phyloP scores from a whole-genome alignment of 2,888 invertebrate species.

The Lobophora halterata region DNA sequence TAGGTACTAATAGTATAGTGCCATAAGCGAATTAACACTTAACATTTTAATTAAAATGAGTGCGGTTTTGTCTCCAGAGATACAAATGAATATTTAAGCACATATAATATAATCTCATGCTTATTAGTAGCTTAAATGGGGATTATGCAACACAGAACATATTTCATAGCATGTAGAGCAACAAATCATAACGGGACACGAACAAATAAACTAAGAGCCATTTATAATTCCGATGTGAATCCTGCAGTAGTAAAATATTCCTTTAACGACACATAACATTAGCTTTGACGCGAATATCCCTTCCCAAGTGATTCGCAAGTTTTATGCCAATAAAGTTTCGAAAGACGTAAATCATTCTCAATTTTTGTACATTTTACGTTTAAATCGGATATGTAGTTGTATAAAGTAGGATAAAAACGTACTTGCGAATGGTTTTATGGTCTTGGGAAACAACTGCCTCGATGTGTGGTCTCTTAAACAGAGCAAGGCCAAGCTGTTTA shows the following conservation, averaged over 20 bases:
- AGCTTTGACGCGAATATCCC: constrained; percentile 35
- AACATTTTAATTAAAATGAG: constrained; percentile 1
- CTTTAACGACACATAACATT: constrained; percentile 39
- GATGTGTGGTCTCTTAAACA: constrained; percentile 24
- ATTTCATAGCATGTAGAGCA: constrained; percentile 24
- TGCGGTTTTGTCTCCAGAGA: constrained; percentile 1
- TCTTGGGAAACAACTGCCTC: constrained; percentile 9
- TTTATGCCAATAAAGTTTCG: constrained; percentile 50
- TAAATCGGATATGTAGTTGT: constrained; percentile 32
- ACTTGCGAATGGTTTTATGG: not conserved
- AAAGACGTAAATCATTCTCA: constrained; percentile 46
- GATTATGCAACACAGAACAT: constrained; percentile 20
- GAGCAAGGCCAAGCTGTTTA: constrained; percentile 17
- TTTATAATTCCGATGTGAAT: constrained; percentile 31
- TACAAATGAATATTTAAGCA: constrained; percentile 11
- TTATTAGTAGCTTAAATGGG: constrained; percentile 19
- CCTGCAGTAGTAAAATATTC: constrained; percentile 36
- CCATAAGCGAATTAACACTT: not conserved
- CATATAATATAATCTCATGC: constrained; percentile 13
- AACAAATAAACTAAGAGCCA: constrained; percentile 29
- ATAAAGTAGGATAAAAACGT: not conserved
- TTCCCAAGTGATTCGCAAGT: constrained; percentile 41
- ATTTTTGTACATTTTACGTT: constrained; percentile 40
- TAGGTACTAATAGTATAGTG: no score
- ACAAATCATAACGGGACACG: constrained; percentile 29